Percentiles rank a stretch among this genome's conserved stretches.
Evolutionary conservation across 1,140 invertebrate species (phyloP).

Genomic region (Acyrthosiphon pisum): DNA sequence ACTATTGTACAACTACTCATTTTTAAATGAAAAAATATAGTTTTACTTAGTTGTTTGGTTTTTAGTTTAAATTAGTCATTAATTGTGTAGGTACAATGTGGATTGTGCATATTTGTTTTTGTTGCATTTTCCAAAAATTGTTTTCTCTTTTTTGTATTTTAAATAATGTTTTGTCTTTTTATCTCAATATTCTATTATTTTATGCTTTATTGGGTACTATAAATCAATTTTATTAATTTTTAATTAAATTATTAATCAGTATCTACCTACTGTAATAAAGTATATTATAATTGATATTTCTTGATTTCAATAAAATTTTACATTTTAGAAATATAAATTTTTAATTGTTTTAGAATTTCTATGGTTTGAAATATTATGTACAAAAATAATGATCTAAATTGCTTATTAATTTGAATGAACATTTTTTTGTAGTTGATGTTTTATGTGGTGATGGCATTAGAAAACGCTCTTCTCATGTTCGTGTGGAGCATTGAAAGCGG

Average conservation of each 20-base stretch:
- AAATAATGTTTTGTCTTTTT: background rate
- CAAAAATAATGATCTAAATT: background rate
- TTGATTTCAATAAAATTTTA: background rate
- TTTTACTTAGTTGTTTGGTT: background rate
- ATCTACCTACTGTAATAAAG: background rate
- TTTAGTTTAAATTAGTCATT: background rate
- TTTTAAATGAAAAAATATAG: background rate
- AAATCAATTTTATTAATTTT: background rate
- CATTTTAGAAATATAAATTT: background rate
- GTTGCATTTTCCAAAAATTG: background rate
- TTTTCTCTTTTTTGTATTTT: background rate
- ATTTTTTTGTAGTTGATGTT: slow-evolving; percentile 72
- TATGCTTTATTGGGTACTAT: background rate
- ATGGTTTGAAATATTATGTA: background rate
- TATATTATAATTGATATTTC: background rate
- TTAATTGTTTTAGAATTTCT: background rate
- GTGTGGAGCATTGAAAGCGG: slow-evolving; percentile 66
- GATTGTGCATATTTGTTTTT: background rate
- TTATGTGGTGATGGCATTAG: slow-evolving; percentile 90
- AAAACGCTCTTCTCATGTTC: slow-evolving; percentile 79
- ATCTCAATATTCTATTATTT: background rate
- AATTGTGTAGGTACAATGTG: background rate
- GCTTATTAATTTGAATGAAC: background rate
- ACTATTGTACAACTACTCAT: background rate
- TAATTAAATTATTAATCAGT: background rate